Conservation (phyloP, 2,113 vertebrate species). For the Microcebus tavaratra region DNA sequence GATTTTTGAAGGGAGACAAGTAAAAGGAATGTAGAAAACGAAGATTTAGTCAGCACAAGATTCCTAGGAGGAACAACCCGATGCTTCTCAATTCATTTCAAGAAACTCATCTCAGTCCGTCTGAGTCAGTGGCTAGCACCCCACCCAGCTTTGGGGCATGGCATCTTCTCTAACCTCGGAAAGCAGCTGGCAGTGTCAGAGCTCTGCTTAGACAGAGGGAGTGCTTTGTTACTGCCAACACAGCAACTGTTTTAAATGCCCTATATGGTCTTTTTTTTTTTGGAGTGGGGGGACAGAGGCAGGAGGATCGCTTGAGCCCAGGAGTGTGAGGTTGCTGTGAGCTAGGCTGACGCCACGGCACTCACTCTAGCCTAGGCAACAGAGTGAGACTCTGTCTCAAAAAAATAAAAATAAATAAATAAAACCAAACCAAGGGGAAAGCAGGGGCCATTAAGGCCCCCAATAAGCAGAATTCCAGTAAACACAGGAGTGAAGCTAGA, state of each 20-base stretch:
- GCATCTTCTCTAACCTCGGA: background rate
- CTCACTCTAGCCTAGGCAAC: no score
- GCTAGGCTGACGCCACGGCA: no score
- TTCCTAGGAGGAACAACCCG: background rate
- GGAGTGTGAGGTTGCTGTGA: no score
- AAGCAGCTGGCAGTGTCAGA: background rate
- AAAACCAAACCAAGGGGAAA: background rate
- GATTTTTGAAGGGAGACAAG: background rate
- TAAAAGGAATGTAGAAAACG: background rate
- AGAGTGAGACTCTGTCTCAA: no score
- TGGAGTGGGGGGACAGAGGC: no score
- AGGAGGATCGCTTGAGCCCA: no score
- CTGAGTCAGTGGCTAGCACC: background rate
- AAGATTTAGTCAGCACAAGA: background rate
- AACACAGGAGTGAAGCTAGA: background rate
- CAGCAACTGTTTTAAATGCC: background rate
- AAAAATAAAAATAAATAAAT: no score
- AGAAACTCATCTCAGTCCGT: background rate
- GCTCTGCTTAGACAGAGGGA: background rate
- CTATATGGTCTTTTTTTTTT: no score
- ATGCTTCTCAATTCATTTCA: background rate
- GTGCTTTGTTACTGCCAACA: background rate
- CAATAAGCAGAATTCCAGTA: background rate
- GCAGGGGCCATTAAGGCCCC: background rate
- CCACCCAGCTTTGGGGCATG: background rate